Evolutionary conservation across 2,797 vertebrate genomes (phyloP).

Genomic region (Gymnothorax reevesii): DNA sequence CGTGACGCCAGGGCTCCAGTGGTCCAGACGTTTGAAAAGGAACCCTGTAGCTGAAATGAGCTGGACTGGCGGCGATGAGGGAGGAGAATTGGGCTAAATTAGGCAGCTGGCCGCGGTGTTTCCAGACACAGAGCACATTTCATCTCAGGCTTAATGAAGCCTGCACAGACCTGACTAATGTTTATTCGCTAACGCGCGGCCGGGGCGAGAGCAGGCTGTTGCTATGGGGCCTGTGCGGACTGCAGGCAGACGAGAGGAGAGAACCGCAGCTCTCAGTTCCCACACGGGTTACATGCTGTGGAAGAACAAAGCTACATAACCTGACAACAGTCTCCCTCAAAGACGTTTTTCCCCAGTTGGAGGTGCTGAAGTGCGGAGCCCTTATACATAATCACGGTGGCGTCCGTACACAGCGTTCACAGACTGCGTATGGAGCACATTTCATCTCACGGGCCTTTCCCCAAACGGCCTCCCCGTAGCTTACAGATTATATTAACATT

Average conservation of each 20-base stretch:
- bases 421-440: too few species aligned
- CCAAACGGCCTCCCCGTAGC: too few species aligned
- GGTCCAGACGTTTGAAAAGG: background rate
- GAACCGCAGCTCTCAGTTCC: slow-evolving; percentile 30
- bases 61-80: background rate
- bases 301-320: too few species aligned
- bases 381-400: too few species aligned
- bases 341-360: too few species aligned
- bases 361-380: too few species aligned
- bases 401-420: too few species aligned
- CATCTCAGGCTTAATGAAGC: slow-evolving; percentile 55
- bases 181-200: slow-evolving; percentile 41
- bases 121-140: slow-evolving; percentile 38
- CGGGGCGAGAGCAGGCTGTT: slow-evolving; percentile 49
- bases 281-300: too few species aligned
- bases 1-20: background rate
- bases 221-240: slow-evolving; percentile 18
- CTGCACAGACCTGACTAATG: slow-evolving; percentile 49
- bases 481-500: too few species aligned
- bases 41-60: background rate
- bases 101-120: background rate
- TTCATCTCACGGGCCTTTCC: too few species aligned
- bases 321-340: too few species aligned
- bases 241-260: slow-evolving; percentile 34
- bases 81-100: background rate